phyloP scores from a whole-genome alignment of 2,797 vertebrate genomes.

The Moxostoma hubbsi region DNA sequence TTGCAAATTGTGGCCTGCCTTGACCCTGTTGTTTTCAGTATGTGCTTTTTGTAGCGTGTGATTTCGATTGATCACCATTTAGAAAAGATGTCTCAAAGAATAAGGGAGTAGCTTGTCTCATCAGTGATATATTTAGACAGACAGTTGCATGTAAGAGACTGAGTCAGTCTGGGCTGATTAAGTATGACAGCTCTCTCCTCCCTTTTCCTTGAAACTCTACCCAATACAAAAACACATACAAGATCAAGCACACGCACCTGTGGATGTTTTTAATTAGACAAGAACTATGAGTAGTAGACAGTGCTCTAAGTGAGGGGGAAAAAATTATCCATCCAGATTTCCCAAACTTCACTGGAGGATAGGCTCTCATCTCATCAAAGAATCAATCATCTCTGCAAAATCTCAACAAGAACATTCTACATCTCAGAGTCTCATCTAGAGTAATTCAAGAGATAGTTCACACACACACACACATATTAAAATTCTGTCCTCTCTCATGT shows the following conservation, averaged over 20 bases:
- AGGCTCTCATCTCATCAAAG: no score
- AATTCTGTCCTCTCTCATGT: neutral
- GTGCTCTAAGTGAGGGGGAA: no score
- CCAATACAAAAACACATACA: neutral
- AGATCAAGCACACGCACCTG: neutral
- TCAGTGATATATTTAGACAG: conserved; percentile 73
- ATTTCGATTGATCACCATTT: conserved; percentile 63
- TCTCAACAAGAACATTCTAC: neutral
- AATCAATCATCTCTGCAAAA: no score
- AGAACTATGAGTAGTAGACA: neutral
- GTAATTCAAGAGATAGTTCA: neutral
- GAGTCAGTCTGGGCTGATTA: conserved; percentile 68
- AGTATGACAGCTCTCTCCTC: conserved; percentile 70
- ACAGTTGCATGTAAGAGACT: conserved; percentile 68
- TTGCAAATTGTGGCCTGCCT: conserved; percentile 1
- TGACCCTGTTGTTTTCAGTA: conserved; percentile 41
- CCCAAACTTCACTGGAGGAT: no score
- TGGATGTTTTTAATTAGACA: conserved; percentile 1
- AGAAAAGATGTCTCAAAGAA: conserved; percentile 61
- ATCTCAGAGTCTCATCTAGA: neutral
- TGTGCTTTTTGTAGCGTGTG: conserved; percentile 48
- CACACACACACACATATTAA: no score
- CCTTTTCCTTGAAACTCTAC: conserved; percentile 50
- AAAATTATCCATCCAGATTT: no score
- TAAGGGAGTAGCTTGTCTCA: conserved; percentile 67